Evolutionary conservation across 2,797 vertebrate genomes (phyloP).

Genomic region (Muraenolepis orangiensis): DNA sequence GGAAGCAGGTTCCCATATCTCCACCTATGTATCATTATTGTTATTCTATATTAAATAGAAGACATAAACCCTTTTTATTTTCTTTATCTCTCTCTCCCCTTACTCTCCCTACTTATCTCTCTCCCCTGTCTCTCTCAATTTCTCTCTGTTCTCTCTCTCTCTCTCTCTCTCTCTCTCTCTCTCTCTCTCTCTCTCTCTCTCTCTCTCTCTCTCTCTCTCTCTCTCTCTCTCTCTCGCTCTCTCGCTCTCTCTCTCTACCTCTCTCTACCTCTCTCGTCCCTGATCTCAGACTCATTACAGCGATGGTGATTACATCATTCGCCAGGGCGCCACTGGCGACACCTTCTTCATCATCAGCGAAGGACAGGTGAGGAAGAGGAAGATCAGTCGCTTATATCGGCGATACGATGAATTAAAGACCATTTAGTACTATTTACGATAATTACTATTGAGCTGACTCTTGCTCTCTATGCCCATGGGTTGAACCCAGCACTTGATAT

Average conservation of each 20-base stretch:
- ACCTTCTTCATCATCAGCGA: conserved; percentile 79
- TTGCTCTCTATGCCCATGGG: not conserved
- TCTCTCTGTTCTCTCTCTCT: not conserved
- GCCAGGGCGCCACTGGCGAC: conserved; percentile 75
- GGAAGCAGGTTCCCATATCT: not conserved
- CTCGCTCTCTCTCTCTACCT: not conserved
- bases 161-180: not conserved
- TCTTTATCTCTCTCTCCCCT: too few species aligned
- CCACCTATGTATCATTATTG: not conserved
- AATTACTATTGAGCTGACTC: not conserved
- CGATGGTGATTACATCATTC: conserved; percentile 72
- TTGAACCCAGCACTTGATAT: not conserved
- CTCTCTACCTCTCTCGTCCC: conserved; percentile 1
- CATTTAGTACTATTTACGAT: not conserved
- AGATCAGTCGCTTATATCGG: not conserved
- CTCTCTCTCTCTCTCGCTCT: not conserved
- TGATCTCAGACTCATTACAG: conserved; percentile 66
- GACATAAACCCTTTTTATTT: not conserved
- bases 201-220: conserved; percentile 9
- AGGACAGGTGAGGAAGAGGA: conserved; percentile 65
- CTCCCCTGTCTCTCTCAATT: too few species aligned
- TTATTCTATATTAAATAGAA: not conserved
- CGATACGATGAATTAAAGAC: not conserved
- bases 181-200: conserved; percentile 3
- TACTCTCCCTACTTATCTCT: too few species aligned